Evolutionary conservation across 1,140 invertebrate genomes (phyloP), one percentile per base, ranked within the genome.

Genomic region (Magallana ariakensis): DNA sequence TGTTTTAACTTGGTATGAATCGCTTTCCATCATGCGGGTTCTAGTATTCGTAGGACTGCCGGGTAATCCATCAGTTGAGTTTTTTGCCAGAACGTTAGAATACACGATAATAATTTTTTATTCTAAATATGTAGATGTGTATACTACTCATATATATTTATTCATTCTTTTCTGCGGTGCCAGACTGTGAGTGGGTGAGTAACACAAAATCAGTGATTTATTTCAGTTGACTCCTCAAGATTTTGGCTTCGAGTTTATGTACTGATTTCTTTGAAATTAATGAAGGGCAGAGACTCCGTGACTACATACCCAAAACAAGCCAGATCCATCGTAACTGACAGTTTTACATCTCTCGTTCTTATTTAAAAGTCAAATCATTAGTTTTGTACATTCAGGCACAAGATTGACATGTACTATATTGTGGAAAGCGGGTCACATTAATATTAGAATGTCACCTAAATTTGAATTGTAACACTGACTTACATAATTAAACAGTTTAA

Each of bases 311-410:
- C 33, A 19, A 70, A 75, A 75, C 62, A 26, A 13, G 66, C 22
- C 66, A 75, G 10, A 75, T 22, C 66, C 26, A 75, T 26, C 11
- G 33, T 60, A 13, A 11, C n/a, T 75, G 22, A 75, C 19, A 75
- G 22, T 10, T 33, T 75, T 11, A 26, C 19, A 22, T 75, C 22
- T 75, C 33, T 13, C 22, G 9, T 26, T 10, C 66, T 75, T 75
- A 75, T 75, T 75, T 75, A 19, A 75, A 75, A 75, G 66, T 75
- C 66, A 75, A 75, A 75, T 75, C 66, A 75, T 13, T 33, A 70
- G 7, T 70, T 19, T 7, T 62, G 19, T 62, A 26, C 66, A 13
- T 33, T 15, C 66, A 75, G 66, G 66, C 22, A 26, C 15, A 26
- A 26, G 66, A 75, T 75, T 26, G 66, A 26, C 66, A 75, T 75